Evolutionary conservation across 2,888 invertebrate species (phyloP), one percentile per base, ranked within the genome.

Genomic region (Ecliptopera silaceata): DNA sequence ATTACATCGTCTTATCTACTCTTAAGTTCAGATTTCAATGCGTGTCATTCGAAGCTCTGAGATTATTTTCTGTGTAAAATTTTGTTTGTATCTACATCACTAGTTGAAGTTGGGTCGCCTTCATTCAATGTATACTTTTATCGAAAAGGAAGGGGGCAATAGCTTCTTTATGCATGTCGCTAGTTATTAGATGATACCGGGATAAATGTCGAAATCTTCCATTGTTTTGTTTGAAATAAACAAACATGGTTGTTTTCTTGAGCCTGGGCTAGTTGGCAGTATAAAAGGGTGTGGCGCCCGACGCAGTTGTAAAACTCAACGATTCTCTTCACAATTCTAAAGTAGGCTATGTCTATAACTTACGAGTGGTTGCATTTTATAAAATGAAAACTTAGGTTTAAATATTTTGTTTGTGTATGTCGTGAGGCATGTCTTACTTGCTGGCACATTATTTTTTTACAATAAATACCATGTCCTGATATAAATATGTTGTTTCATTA

Each of bases 401-500:
- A 83, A 83, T 82, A 81, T 86, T 36, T 87, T 86, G 88, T 89
- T 88, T 86, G 88, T 90, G 87, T 86, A 84, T 80, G 86, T 87
- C 84, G 83, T 83, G 86, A 86, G 80, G 81, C 86, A 88, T 86
- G 88, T 85, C 83, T 86, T 85, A 84, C 86, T 84, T 86, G 86
- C 88, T 88, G 88, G 89, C 90, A 89, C 90, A 89, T 87, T 91
- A 91, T 91, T 91, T 91, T 91, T 91, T 88, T 91, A 91, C 88
- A 91, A 91, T 91, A 91, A 90, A 89, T 88, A 89, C 86, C 86
- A 86, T 88, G 90, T 88, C 88, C 88, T 82, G 81, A 86, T 82
- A 80, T 77, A 72, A 74, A 57, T 64, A 59, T 68, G 71, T 88
- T 84, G 88, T 91, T 91, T 91, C 84, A 88, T 90, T 89, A 83